These are phyloP conservation scores for Lathronympha strigana DNA, from an alignment of 2,888 invertebrate genomes.

Conservation along the genomic window DNA sequence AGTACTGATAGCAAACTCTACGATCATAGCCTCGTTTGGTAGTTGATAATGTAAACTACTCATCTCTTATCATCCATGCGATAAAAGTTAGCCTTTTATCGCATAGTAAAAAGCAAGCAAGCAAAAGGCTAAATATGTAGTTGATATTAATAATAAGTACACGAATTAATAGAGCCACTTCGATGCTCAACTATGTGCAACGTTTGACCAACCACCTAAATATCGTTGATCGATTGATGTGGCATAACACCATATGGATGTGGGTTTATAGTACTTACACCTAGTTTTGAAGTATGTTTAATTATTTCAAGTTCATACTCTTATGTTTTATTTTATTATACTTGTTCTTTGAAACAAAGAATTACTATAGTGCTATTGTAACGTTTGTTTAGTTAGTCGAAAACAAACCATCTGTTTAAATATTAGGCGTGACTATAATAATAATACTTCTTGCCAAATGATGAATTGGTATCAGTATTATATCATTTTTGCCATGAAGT, in stretches of 20 bases:
- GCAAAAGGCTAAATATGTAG: too few relatives aligned
- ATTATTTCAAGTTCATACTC: not conserved
- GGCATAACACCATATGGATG: too few relatives aligned
- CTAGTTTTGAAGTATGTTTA: not conserved
- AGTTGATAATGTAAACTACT: not conserved
- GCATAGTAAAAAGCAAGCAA: too few relatives aligned
- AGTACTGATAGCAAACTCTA: not conserved
- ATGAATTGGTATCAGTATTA: too few relatives aligned
- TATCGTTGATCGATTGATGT: too few relatives aligned
- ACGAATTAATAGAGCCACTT: too few relatives aligned
- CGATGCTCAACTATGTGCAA: too few relatives aligned
- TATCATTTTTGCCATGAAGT: too few relatives aligned
- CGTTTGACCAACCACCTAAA: too few relatives aligned
- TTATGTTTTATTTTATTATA: not conserved
- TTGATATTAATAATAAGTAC: too few relatives aligned
- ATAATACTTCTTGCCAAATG: not conserved
- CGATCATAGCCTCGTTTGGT: not conserved
- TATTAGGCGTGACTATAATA: not conserved
- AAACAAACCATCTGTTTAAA: slow-evolving; percentile 17
- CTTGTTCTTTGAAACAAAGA: slow-evolving; percentile 1
- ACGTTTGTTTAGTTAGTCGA: not conserved
- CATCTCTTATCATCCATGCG: not conserved
- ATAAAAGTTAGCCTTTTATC: too few relatives aligned
- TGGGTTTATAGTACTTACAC: not conserved
- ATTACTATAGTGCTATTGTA: slow-evolving; percentile 2